Base-by-base conservation (phyloP, 2,888 invertebrate genomes). In the Chromoteleia sp. region DNA sequence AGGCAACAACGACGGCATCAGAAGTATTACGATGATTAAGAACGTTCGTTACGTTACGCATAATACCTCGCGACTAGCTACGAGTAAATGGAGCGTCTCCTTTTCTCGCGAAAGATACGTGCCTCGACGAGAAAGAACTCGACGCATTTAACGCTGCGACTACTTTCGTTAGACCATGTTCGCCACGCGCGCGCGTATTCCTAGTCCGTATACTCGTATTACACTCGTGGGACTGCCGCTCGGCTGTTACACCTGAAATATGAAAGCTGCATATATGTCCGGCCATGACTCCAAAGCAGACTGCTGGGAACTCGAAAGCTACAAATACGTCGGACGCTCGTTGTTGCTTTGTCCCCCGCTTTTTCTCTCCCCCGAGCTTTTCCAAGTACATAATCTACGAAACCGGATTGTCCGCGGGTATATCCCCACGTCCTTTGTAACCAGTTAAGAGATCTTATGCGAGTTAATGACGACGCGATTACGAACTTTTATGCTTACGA, bases 211-310 rank as follows among this genome's bases (percentile, higher is more conserved):
- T 84, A n/a, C n/a, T n/a, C n/a, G n/a, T n/a, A 87, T 84, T 85
- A 84, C 83, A 83, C 86, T 83, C 86, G 61, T 29, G 86, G 82
- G 87, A 85, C 82, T 56, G 79, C 81, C 82, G 81, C 71, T 45
- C 45, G 80, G 70, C 80, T 84, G 83, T 86, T 86, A 85, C 84
- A 73, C 84, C 83, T 86, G 84, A 86, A 86, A 85, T 87, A 87
- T 87, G 86, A 85, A 87, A 84, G 85, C 83, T 83, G 83, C 84
- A 84, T 84, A 78, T 61, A 81, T 45, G 81, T 71, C 70, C 78
- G 59, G 68, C 70, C 54, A 45, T 75, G 76, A 70, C 79, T 83
- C 58, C 65, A 74, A 77, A 82, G 77, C 77, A 77, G 65, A 58
- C 81, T 75, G 52, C 54, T 65, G 77, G 74, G 61, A 75, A 81